phyloP scores from a whole-genome alignment of 2,113 vertebrate species.

The Vidua macroura region DNA sequence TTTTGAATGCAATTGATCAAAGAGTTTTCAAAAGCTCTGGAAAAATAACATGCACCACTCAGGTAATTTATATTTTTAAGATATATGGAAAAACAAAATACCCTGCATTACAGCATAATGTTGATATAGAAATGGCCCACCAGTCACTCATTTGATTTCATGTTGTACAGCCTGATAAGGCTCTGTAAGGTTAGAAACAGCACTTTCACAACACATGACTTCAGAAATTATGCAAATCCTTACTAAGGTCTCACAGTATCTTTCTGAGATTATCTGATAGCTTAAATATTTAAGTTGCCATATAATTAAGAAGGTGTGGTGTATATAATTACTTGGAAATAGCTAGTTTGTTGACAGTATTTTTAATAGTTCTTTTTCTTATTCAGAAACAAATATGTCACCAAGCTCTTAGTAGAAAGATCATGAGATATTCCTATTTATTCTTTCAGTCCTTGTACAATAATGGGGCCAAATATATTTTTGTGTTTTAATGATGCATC shows the following conservation, averaged over 20 bases:
- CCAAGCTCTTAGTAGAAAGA: background rate
- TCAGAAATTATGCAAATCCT: background rate
- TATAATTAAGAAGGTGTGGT: background rate
- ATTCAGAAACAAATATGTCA: background rate
- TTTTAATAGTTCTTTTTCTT: background rate
- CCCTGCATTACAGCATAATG: background rate
- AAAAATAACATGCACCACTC: background rate
- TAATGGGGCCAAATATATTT: background rate
- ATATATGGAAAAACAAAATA: background rate
- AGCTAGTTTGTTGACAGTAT: background rate
- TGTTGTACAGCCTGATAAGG: background rate
- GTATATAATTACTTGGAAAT: background rate
- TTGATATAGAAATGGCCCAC: background rate
- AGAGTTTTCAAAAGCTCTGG: background rate
- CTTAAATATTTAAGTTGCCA: background rate
- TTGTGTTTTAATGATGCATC: background rate
- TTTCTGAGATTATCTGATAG: background rate
- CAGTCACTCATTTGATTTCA: background rate
- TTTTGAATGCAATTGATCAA: background rate
- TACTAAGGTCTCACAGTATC: background rate
- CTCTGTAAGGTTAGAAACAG: background rate
- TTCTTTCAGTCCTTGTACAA: background rate
- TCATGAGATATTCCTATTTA: background rate
- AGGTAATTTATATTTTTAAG: background rate
- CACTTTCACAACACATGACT: background rate